Evolutionary conservation across 2,888 invertebrate species (phyloP), one percentile per base, ranked within the genome.

Genomic region (Andrena dorsata): DNA sequence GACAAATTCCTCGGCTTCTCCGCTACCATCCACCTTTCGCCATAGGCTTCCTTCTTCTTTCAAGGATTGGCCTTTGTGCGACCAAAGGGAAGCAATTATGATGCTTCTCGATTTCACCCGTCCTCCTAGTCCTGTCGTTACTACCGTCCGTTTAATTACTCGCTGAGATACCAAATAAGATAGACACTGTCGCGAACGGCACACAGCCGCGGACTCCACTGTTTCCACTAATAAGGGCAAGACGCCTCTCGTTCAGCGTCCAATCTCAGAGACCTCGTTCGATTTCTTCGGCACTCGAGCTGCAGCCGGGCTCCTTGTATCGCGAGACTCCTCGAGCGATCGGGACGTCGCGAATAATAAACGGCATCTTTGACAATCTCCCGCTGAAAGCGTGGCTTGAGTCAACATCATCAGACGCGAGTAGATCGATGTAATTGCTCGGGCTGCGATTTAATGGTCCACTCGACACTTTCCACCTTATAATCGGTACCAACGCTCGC

Each of bases 371-470:
- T 47, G 64, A 83, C 74, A 65, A 66, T 65, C 71, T 60, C 1
- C 41, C 69, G 35, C 51, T 56, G 63, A 61, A 47, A 63, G 66
- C 64, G 56, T 32, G 83, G 53, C 78, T 85, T 79, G 60, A 86
- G 77, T 88, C 85, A 88, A 88, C 88, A 88, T 86, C 86, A 85
- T 88, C 84, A 75, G 66, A 74, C 77, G 69, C 80, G 65, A 75
- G 71, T 60, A 65, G 86, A 85, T 82, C 71, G 83, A 80, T 84
- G 82, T 85, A 86, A 88, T 88, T 86, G 86, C 88, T 82, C 72
- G 51, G 71, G 75, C 74, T 80, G 75, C 78, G 83, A 80, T 88
- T 88, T 88, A 88, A 88, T 88, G 88, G 82, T 86, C 88, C 86
- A 88, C 88, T 88, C 80, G 82, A 79, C 80, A 69, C 77, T 76